A percentile compares a stretch with the other conserved stretches of the same genome.
Evolutionary conservation across 2,797 vertebrate species (phyloP).

Genomic region (Phyllotis vaccarum): DNA sequence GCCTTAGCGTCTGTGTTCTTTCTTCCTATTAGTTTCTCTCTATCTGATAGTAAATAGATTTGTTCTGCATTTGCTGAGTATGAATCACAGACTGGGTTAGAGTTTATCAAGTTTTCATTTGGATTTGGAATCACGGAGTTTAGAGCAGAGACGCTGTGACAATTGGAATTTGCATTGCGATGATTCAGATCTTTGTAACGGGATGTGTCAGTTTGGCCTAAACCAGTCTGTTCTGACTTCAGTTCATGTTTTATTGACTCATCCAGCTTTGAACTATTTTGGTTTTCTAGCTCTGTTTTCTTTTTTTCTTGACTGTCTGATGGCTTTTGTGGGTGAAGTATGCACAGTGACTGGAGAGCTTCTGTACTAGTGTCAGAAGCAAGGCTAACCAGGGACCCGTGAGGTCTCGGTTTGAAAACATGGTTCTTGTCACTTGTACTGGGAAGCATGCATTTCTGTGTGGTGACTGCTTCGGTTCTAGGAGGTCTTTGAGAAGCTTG

Average conservation of each 20-base stretch:
- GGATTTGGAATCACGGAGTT: conserved; percentile 69
- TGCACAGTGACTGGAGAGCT: conserved; percentile 10
- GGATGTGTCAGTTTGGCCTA: conserved; percentile 66
- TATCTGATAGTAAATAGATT: conserved; percentile 74
- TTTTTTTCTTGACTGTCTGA: conserved; percentile 74
- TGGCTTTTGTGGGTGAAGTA: conserved; percentile 72
- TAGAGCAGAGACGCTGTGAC: conserved; percentile 56
- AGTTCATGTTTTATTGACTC: conserved; percentile 70
- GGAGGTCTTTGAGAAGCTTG: conserved; percentile 87
- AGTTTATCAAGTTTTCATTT: conserved; percentile 80
- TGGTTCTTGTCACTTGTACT: conserved; percentile 62
- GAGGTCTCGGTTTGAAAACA: conserved; percentile 76
- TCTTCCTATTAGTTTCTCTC: conserved; percentile 66
- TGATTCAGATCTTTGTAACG: conserved; percentile 55
- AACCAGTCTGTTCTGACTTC: conserved; percentile 71
- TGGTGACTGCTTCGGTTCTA: conserved; percentile 86
- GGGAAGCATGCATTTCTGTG: conserved; percentile 86
- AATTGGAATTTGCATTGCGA: conserved; percentile 56
- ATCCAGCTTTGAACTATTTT: conserved; percentile 67
- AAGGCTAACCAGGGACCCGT: background rate
- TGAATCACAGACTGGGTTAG: conserved; percentile 65
- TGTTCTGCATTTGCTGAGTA: conserved; percentile 70
- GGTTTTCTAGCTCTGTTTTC: conserved; percentile 68
- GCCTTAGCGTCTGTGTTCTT: conserved; percentile 69
- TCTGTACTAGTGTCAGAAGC: conserved; percentile 3